Evolutionary conservation across 1,140 invertebrate species (phyloP).

Genomic region (Cotesia vestalis): DNA sequence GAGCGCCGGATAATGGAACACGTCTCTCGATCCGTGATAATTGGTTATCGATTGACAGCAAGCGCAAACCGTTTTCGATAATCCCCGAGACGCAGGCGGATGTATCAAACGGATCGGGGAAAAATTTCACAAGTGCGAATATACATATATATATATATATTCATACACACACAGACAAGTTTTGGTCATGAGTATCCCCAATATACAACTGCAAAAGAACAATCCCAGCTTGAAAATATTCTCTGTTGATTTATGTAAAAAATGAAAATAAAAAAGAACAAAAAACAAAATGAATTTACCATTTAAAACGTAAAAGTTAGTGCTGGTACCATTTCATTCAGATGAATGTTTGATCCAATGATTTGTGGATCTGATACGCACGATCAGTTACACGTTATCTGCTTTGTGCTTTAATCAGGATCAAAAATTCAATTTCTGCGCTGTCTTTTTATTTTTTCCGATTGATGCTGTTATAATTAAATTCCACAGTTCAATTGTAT

Average conservation of each 20-base stretch:
- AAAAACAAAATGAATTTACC: not conserved
- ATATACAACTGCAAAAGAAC: not conserved
- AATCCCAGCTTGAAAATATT: not conserved
- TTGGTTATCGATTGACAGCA: conserved; percentile 46
- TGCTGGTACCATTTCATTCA: not conserved
- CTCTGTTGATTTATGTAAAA: not conserved
- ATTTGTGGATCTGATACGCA: not conserved
- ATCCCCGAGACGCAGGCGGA: conserved; percentile 16
- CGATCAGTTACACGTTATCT: not conserved
- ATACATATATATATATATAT: not conserved
- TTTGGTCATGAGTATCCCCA: not conserved
- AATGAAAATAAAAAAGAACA: not conserved
- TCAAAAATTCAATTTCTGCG: no score
- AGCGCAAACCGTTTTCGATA: conserved; percentile 18
- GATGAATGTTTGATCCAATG: conserved; percentile 11
- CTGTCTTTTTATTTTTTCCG: no score
- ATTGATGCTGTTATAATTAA: no score
- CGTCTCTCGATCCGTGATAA: conserved; percentile 43
- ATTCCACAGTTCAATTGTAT: no score
- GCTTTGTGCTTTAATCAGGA: no score
- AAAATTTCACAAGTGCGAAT: conserved; percentile 21
- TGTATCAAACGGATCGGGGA: conserved; percentile 26
- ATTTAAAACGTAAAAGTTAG: not conserved
- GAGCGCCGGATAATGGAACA: conserved; percentile 41
- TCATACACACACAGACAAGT: no score